phyloP scores from a whole-genome alignment of 2,113 vertebrate species.

The Ammodytes marinus region DNA sequence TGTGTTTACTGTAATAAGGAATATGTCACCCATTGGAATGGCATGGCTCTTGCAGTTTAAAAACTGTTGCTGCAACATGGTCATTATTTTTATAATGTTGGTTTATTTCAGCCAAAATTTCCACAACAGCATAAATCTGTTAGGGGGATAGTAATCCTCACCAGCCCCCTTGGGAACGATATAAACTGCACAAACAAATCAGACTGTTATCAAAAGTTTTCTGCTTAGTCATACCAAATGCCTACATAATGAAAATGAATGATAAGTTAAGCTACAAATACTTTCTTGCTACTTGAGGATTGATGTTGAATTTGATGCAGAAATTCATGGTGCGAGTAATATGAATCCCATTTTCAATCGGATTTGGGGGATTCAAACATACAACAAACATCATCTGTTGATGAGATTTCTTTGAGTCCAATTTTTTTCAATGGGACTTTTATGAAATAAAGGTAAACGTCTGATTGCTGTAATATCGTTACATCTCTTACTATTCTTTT shows the following conservation, averaged over 20 bases:
- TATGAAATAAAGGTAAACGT: too few species aligned
- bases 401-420: too few species aligned
- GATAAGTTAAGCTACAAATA: neutral
- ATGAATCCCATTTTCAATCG: neutral
- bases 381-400: neutral
- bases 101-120: neutral
- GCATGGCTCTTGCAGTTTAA: neutral
- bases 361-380: too few species aligned
- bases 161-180: neutral
- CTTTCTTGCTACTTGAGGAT: neutral
- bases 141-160: constrained; percentile 10
- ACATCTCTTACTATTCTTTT: too few species aligned
- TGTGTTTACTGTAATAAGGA: constrained; percentile 3
- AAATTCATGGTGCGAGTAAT: accelerated
- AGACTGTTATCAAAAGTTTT: neutral
- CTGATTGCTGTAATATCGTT: too few species aligned
- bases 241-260: neutral
- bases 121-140: constrained; percentile 11
- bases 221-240: neutral
- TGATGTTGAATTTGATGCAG: neutral
- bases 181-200: constrained; percentile 9
- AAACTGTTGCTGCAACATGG: neutral
- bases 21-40: neutral
- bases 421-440: too few species aligned
- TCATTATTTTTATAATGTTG: neutral